Evolutionary conservation across 2,113 vertebrate species (phyloP).

Genomic region (Larimichthys polyactis): DNA sequence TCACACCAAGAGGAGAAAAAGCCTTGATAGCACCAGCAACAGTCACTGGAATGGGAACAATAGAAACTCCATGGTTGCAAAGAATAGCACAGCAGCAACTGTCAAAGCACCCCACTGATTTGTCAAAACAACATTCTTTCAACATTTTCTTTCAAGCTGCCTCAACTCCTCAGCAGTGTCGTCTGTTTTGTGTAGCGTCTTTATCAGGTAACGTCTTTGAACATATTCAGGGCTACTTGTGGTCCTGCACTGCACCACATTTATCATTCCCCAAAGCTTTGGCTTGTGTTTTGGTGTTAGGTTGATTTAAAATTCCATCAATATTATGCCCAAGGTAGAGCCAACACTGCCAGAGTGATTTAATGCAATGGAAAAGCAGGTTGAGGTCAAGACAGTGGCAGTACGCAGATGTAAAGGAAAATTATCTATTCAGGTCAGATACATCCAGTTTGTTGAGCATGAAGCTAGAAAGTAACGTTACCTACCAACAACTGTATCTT

Average conservation of each 20-base stretch:
- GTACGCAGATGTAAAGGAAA: neutral
- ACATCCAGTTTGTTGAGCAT: neutral
- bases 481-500: slow-evolving; percentile 10
- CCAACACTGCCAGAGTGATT: slow-evolving; percentile 5
- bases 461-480: neutral
- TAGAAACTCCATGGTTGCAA: slow-evolving; percentile 11
- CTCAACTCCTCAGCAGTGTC: slow-evolving; percentile 1
- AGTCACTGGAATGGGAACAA: slow-evolving; percentile 36
- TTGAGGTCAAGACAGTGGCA: neutral
- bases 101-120: slow-evolving; percentile 49
- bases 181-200: slow-evolving; percentile 10
- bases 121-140: slow-evolving; percentile 59
- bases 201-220: slow-evolving; percentile 31
- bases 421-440: slow-evolving; percentile 7
- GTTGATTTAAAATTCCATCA: slow-evolving; percentile 28
- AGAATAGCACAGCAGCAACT: slow-evolving; percentile 39
- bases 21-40: slow-evolving; percentile 58
- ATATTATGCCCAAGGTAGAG: slow-evolving; percentile 5
- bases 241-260: neutral
- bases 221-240: neutral
- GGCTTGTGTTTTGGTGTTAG: slow-evolving; percentile 22
- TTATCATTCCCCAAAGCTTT: slow-evolving; percentile 11
- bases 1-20: slow-evolving; percentile 47
- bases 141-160: slow-evolving; percentile 22
- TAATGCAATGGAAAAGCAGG: neutral